These are phyloP conservation scores for Acropora yongei DNA, from an alignment of 64 coral and sea anemone genomes.

Conservation along the genomic window DNA sequence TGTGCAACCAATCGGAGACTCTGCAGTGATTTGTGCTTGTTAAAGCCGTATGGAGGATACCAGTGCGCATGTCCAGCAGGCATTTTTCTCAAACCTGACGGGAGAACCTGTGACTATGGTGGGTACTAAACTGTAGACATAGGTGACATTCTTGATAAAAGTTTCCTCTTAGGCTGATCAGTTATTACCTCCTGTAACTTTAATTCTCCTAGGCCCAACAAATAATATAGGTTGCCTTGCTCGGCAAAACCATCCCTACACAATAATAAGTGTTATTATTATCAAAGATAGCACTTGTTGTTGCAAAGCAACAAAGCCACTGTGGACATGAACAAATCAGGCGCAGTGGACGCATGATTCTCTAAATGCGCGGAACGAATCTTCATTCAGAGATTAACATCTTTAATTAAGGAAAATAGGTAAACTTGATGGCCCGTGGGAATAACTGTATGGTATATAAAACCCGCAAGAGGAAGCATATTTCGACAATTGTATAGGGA, in stretches of 20 bases:
- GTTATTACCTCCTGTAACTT: neutral
- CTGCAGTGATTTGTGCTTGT: constrained; percentile 66
- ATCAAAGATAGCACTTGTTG: neutral
- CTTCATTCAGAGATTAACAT: too few species aligned
- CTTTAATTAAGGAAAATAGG: too few species aligned
- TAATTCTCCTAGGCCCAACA: neutral
- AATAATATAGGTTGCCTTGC: neutral
- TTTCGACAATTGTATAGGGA: neutral
- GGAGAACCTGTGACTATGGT: constrained; percentile 66
- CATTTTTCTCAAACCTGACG: constrained; percentile 30
- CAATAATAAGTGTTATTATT: neutral
- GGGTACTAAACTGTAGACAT: neutral
- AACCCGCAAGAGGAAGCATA: neutral
- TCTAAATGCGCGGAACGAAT: neutral
- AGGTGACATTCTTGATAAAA: neutral
- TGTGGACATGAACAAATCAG: neutral
- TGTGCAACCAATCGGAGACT: constrained; percentile 61
- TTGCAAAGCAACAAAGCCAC: neutral
- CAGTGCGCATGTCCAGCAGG: constrained; percentile 65
- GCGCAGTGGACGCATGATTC: constrained; percentile 2
- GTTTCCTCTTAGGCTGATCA: neutral
- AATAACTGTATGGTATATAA: neutral
- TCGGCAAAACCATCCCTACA: neutral
- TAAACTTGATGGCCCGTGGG: too few species aligned
- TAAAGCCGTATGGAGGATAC: constrained; percentile 21